A percentile compares a stretch with the other conserved stretches of the same genome.
phyloP scores from a whole-genome alignment of 2,113 vertebrate species.

The Ramphastos sulfuratus region DNA sequence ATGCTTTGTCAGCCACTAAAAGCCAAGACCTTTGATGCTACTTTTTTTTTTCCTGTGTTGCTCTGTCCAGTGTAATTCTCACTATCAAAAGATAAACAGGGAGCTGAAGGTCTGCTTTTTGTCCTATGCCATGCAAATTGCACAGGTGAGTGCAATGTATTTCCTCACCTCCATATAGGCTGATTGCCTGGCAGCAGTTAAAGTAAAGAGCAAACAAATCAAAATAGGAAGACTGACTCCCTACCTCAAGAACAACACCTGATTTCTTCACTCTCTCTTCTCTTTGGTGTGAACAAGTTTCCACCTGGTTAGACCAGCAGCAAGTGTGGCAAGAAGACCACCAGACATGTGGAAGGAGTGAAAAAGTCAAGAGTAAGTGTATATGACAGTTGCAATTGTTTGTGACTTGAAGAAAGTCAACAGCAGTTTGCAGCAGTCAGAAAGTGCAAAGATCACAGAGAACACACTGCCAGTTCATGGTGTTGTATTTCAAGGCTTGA shows the following conservation, averaged over 20 bases:
- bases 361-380: conserved; percentile 66
- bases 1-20: background rate
- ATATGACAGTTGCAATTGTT: conserved; percentile 66
- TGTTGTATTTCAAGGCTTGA: conserved; percentile 59
- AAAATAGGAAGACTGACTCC: background rate
- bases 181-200: background rate
- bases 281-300: background rate
- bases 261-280: background rate
- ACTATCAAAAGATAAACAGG: conserved; percentile 34
- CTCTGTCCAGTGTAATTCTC: conserved; percentile 30
- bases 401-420: conserved; percentile 64
- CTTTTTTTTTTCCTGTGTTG: background rate
- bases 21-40: background rate
- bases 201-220: background rate
- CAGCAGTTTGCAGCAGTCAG: conserved; percentile 34
- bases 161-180: background rate
- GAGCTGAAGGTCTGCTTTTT: conserved; percentile 1
- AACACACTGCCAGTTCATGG: conserved; percentile 20
- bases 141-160: background rate
- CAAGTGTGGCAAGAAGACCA: conserved; percentile 21
- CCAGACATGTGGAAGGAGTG: conserved; percentile 17
- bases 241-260: background rate
- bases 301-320: background rate
- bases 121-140: background rate
- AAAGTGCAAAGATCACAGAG: conserved; percentile 62